Evolutionary conservation across 2,888 invertebrate species (phyloP).

Genomic region (Amiota minor): DNA sequence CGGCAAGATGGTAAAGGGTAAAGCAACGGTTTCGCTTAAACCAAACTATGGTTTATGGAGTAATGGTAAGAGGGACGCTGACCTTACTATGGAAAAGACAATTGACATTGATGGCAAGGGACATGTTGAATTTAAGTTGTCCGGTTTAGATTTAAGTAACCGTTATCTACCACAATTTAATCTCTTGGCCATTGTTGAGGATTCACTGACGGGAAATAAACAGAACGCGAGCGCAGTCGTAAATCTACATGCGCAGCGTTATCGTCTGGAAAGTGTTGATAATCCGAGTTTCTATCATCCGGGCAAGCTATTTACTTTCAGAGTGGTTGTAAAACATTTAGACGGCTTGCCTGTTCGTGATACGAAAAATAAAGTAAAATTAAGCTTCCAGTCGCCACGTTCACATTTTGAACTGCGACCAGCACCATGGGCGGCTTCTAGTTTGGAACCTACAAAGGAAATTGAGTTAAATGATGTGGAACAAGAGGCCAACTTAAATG

Average conservation of each 20-base stretch:
- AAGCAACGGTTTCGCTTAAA: constrained; percentile 80
- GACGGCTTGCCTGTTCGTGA: constrained; percentile 80
- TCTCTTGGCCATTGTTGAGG: constrained; percentile 91
- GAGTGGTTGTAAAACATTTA: constrained; percentile 81
- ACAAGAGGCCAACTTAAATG: constrained; percentile 74
- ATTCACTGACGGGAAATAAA: constrained; percentile 85
- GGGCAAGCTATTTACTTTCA: constrained; percentile 86
- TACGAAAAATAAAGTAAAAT: constrained; percentile 76
- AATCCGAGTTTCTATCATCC: constrained; percentile 91
- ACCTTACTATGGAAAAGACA: constrained; percentile 78
- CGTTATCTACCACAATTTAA: constrained; percentile 70
- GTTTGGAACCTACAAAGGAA: constrained; percentile 56
- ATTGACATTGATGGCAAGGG: constrained; percentile 79
- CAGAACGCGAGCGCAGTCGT: constrained; percentile 85
- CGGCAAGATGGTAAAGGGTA: constrained; percentile 89
- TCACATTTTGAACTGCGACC: constrained; percentile 33
- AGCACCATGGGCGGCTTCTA: neutral
- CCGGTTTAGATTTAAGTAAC: constrained; percentile 79
- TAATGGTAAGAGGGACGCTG: neutral
- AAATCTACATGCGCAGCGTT: constrained; percentile 83
- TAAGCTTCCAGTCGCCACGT: constrained; percentile 50
- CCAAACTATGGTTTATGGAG: constrained; percentile 46
- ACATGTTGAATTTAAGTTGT: constrained; percentile 83
- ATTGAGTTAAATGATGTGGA: constrained; percentile 64
- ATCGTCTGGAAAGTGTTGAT: constrained; percentile 83